Conservation (phyloP, 1,140 invertebrate species). For the Octopus sinensis region DNA sequence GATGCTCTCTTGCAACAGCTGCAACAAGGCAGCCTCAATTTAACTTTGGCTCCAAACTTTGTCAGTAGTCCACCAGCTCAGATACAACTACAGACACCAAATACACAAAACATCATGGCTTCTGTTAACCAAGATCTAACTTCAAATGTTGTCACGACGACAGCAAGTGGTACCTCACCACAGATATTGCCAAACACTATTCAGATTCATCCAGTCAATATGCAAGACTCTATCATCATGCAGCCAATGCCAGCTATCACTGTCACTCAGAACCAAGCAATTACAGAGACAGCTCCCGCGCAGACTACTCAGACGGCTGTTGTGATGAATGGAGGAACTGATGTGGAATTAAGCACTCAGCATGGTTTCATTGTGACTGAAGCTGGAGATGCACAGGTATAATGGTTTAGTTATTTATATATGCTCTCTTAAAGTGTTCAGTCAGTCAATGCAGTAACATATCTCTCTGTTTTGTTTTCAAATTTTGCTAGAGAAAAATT, state of each 20-base stretch:
- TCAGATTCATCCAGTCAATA: conserved; percentile 28
- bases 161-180: conserved; percentile 9
- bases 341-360: conserved; percentile 24
- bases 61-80: conserved; percentile 18
- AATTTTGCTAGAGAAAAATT: too few relatives aligned
- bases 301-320: conserved; percentile 15
- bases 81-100: neutral
- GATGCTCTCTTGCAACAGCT: conserved; percentile 58
- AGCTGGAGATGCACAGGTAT: conserved; percentile 32
- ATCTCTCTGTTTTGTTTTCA: too few relatives aligned
- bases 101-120: neutral
- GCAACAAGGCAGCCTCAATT: conserved; percentile 57
- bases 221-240: conserved; percentile 43
- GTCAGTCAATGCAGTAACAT: too few relatives aligned
- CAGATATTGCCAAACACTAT: conserved; percentile 15
- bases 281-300: conserved; percentile 24
- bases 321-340: conserved; percentile 3
- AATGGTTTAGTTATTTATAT: neutral
- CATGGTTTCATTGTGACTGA: conserved; percentile 34
- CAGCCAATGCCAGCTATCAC: conserved; percentile 40
- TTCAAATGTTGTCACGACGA: conserved; percentile 14
- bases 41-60: conserved; percentile 51
- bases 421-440: too few relatives aligned
- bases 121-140: conserved; percentile 16
- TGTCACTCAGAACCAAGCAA: conserved; percentile 22